A percentile compares a stretch with the other conserved stretches of the same genome.
These are phyloP conservation scores for Oncorhynchus mykiss DNA, from an alignment of 2,113 vertebrate species.

Conservation along the genomic window DNA sequence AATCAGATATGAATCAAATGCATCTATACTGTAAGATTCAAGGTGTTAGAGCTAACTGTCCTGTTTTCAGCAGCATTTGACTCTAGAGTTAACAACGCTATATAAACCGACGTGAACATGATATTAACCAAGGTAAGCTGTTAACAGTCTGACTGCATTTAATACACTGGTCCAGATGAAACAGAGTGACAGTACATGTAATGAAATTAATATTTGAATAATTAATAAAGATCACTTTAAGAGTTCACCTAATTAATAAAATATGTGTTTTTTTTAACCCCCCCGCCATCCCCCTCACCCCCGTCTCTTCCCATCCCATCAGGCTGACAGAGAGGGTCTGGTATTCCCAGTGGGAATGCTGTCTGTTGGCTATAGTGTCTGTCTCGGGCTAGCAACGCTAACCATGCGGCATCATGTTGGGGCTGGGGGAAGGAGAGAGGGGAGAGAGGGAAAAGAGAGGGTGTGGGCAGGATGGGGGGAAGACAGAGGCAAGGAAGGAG, in stretches of 20 bases:
- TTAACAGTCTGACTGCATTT: background rate
- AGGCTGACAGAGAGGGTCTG: background rate
- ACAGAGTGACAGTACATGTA: slow-evolving; percentile 32
- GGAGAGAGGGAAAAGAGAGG: background rate
- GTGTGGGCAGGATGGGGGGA: background rate
- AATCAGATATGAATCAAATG: background rate
- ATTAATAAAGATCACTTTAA: slow-evolving; percentile 59
- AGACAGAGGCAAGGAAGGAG: background rate
- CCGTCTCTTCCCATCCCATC: slow-evolving; percentile 7
- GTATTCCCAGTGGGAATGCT: slow-evolving; percentile 40
- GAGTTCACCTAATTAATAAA: slow-evolving; percentile 56
- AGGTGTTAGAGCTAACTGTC: background rate
- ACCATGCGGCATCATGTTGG: slow-evolving; percentile 36
- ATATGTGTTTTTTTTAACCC: slow-evolving; percentile 40
- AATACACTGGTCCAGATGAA: background rate
- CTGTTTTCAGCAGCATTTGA: background rate
- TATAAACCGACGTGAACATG: background rate
- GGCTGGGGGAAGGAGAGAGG: background rate
- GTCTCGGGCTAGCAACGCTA: slow-evolving; percentile 21
- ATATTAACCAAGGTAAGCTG: background rate
- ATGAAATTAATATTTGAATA: slow-evolving; percentile 53
- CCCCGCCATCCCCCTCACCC: background rate
- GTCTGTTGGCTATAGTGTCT: slow-evolving; percentile 40
- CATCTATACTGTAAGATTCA: background rate
- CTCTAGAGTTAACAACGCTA: background rate